Evolutionary conservation across 2,888 invertebrate species (phyloP), one percentile per base, ranked within the genome.

Genomic region (Cosmia trapezina): DNA sequence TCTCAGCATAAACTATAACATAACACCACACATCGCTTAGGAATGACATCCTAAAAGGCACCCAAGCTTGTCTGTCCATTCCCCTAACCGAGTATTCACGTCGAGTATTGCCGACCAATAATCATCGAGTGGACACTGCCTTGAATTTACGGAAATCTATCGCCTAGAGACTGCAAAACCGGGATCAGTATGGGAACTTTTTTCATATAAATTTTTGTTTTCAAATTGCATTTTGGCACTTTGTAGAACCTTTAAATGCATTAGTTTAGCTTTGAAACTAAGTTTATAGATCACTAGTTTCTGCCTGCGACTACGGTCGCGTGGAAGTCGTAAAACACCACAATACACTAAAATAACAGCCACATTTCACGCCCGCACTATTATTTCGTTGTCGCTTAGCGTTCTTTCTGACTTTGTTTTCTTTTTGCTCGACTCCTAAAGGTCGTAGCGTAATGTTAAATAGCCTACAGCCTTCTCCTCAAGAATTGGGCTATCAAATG

Each of bases 81-180:
- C 28, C 43, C 19, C 22, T 54, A 59, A 19, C 59, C 22, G 33
- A 14, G 63, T 59, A 76, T 71, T 69, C 61, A 65, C 62, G 37
- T 47, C 47, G 41, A 59, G 43, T 59, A n/a, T n/a, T 51, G 14
- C 47, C 72, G 41, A 74, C 65, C 74, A 74, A 79, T 76, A 70
- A 73, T 73, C 65, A 75, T 84, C 45, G 56, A 84, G 83, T 83
- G 83, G 72, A 59, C 80, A 59, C 14, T 6, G 37, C n/a, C n/a
- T 51, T 66, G 62, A 72, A 65, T 57, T 64, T 19, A 43, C 22
- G 19, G 19, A 53, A 17, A 65, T 72, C 61, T 64, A 67, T 62
- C 49, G 49, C 14, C 78, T 41, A 56, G 59, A 68, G 68, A 66
- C 54, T 67, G n/a, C 43, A 59, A 11, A 6, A 33, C 19, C 57